Evolutionary conservation across 2,888 invertebrate genomes (phyloP).

Genomic region (Dioctria linearis): DNA sequence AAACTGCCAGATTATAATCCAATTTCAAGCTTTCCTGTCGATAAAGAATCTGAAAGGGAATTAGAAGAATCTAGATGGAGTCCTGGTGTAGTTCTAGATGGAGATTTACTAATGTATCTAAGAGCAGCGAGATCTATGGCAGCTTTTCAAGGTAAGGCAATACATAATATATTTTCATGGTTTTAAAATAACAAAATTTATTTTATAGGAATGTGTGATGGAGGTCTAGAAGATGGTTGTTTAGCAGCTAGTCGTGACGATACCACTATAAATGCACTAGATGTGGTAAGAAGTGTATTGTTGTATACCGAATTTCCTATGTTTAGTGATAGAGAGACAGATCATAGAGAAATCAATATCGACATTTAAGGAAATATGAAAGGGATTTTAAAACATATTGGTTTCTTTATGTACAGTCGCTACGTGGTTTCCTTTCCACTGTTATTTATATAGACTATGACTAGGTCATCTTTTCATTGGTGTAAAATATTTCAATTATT

Average conservation of each 20-base stretch:
- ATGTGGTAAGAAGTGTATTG: slow-evolving; percentile 77
- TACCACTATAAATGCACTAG: slow-evolving; percentile 96
- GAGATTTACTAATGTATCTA: slow-evolving; percentile 97
- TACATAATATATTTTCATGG: not conserved
- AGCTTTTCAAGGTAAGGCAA: slow-evolving; percentile 82
- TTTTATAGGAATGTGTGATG: slow-evolving; percentile 92
- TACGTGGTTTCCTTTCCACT: too few relatives aligned
- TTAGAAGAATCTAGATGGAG: slow-evolving; percentile 94
- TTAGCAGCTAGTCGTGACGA: slow-evolving; percentile 97
- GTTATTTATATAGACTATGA: too few relatives aligned
- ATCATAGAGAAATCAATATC: too few relatives aligned
- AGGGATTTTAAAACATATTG: too few relatives aligned
- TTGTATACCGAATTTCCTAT: slow-evolving; percentile 19
- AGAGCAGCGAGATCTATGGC: slow-evolving; percentile 98
- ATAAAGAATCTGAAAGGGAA: slow-evolving; percentile 72
- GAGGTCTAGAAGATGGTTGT: slow-evolving; percentile 97
- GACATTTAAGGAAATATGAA: too few relatives aligned
- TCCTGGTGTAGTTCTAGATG: slow-evolving; percentile 93
- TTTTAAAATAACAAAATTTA: not conserved
- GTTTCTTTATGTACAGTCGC: too few relatives aligned
- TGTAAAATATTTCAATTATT: too few relatives aligned
- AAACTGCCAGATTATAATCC: slow-evolving; percentile 73
- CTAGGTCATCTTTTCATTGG: too few relatives aligned
- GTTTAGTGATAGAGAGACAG: too few relatives aligned
- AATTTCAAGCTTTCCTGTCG: slow-evolving; percentile 72